Evolutionary conservation across 53 echinoderm and acorn worm species (phyloP), one percentile per base, ranked within the genome.

Genomic region (Temnopleurus reevesii): DNA sequence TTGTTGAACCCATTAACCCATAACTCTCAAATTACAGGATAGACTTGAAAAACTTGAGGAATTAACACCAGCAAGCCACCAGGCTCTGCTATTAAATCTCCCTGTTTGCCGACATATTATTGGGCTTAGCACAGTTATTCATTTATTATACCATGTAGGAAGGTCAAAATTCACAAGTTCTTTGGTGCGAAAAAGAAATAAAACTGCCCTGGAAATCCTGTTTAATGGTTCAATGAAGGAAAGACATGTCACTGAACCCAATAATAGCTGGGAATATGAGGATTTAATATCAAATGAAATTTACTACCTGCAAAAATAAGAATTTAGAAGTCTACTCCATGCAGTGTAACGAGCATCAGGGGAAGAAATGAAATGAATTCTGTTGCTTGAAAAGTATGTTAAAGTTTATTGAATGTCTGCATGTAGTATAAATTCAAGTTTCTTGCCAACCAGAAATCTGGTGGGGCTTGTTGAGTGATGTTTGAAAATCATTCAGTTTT

Each of bases 391-490:
- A n/a, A n/a, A n/a, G n/a, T n/a, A n/a, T n/a, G n/a, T n/a, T n/a
- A n/a, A n/a, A n/a, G n/a, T n/a, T n/a, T n/a, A n/a, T n/a, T n/a
- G n/a, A n/a, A n/a, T n/a, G n/a, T n/a, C n/a, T n/a, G n/a, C n/a
- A n/a, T n/a, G n/a, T n/a, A n/a, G n/a, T n/a, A n/a, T n/a, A n/a
- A n/a, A n/a, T n/a, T n/a, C n/a, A n/a, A n/a, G n/a, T n/a, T n/a
- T n/a, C n/a, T n/a, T n/a, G n/a, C n/a, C n/a, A n/a, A n/a, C n/a
- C n/a, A n/a, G n/a, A n/a, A n/a, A n/a, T n/a, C n/a, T n/a, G n/a
- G n/a, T n/a, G n/a, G n/a, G n/a, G n/a, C n/a, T n/a, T n/a, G n/a
- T 71, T 71, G 71, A 71, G 34, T 63, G 63, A 63, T 63, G 63
- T 41, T 41, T 66, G 19, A 21, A n/a, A 71, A 41, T 38, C 18